Evolutionary conservation across 2,888 invertebrate species (phyloP).

Genomic region (Rhagophthalmus giganteus): DNA sequence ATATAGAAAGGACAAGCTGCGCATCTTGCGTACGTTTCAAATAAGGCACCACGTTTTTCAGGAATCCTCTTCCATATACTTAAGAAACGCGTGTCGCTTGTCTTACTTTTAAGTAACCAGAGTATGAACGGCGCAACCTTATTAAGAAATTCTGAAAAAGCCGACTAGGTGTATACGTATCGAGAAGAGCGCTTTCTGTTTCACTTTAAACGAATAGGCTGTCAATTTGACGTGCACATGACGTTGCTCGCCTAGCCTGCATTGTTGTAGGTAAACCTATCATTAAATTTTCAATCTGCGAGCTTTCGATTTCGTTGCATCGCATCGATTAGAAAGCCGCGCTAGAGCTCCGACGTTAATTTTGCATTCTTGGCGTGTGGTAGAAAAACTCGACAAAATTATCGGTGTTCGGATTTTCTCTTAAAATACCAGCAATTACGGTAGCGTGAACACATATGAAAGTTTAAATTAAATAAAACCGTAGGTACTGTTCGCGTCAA

Average conservation of each 20-base stretch:
- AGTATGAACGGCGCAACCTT: neutral
- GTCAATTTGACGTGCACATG: constrained; percentile 9
- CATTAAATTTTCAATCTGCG: constrained; percentile 11
- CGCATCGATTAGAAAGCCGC: constrained; percentile 10
- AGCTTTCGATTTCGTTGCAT: constrained; percentile 14
- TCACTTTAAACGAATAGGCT: constrained; percentile 4
- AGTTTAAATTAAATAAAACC: constrained; percentile 4
- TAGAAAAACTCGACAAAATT: neutral
- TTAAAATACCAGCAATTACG: constrained; percentile 5
- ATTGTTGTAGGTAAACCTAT: constrained; percentile 4
- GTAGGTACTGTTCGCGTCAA: neutral
- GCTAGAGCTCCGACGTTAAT: constrained; percentile 1
- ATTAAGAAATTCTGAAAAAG: neutral
- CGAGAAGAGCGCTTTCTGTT: constrained; percentile 8
- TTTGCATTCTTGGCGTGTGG: constrained; percentile 4
- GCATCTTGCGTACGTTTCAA: constrained; percentile 17
- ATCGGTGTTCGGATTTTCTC: neutral
- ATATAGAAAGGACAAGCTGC: constrained; percentile 27
- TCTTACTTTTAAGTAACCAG: neutral
- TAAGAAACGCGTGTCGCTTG: constrained; percentile 12
- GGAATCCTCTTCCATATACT: constrained; percentile 10
- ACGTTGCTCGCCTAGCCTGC: constrained; percentile 4
- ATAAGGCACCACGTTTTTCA: constrained; percentile 20
- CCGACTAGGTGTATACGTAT: neutral
- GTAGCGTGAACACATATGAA: neutral